Evolutionary conservation across 2,888 invertebrate genomes (phyloP).

Genomic region (Myathropa florea): DNA sequence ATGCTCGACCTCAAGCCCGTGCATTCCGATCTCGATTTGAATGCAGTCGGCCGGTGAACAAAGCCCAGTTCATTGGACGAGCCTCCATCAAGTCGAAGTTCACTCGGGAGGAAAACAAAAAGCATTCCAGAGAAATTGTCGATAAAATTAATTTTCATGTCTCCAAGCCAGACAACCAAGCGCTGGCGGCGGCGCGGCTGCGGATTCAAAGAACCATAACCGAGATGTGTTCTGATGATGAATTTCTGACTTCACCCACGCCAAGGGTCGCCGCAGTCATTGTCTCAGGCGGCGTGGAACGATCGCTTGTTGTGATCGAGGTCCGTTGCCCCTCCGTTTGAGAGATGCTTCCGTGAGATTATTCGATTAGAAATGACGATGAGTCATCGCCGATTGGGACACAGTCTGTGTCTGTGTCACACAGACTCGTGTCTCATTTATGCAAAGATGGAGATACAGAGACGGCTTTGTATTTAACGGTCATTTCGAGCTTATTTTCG

Average conservation of each 20-base stretch:
- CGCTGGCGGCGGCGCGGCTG: neutral
- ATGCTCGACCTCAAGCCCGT: neutral
- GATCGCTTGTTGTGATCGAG: too few species aligned
- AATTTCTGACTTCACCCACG: neutral
- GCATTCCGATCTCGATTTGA: neutral
- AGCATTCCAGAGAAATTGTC: neutral
- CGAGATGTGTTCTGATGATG: neutral
- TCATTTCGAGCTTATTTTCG: neutral
- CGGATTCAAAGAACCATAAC: neutral
- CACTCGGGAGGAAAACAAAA: neutral
- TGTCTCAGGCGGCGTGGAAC: neutral
- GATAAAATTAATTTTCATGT: neutral
- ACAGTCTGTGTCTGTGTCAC: too few species aligned
- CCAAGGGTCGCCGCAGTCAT: neutral
- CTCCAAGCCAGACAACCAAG: neutral
- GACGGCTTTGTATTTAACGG: neutral
- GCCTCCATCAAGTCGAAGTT: neutral
- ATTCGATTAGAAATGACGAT: neutral
- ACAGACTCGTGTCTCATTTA: neutral
- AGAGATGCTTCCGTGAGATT: neutral
- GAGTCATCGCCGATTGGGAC: neutral
- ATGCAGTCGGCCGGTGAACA: neutral
- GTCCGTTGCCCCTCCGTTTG: neutral
- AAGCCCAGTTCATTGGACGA: neutral
- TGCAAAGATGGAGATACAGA: neutral